Conservation (phyloP, 2,888 invertebrate species). For the Digitonthophagus gazella region DNA sequence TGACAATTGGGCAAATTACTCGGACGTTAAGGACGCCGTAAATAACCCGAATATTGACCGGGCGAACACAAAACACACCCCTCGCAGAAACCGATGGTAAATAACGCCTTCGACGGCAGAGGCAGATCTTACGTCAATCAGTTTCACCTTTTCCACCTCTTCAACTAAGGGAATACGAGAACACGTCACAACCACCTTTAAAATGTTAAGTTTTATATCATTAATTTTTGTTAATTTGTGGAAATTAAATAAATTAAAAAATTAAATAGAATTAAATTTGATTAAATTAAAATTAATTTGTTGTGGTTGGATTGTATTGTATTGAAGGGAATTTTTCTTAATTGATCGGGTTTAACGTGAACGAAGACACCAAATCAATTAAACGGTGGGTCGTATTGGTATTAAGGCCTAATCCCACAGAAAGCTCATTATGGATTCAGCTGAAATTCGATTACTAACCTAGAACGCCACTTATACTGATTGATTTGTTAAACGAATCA, state of each 20-base stretch:
- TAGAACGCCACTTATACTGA: neutral
- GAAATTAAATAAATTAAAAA: no score
- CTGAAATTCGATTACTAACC: neutral
- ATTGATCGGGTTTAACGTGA: neutral
- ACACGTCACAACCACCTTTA: neutral
- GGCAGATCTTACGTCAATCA: neutral
- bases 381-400: neutral
- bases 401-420: neutral
- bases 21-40: constrained; percentile 9
- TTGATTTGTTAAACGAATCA: neutral
- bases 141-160: neutral
- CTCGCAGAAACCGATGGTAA: neutral
- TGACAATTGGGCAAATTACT: constrained; percentile 13
- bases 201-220: neutral
- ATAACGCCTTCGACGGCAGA: neutral
- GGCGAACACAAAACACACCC: neutral
- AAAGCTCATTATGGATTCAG: neutral
- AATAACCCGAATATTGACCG: constrained; percentile 13
- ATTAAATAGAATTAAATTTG: no score
- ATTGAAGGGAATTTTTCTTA: no score
- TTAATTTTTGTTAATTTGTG: no score
- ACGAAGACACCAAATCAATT: neutral
- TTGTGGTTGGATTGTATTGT: no score
- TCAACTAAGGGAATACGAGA: neutral
- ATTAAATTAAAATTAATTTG: no score